phyloP scores from a whole-genome alignment of 2,888 invertebrate genomes.

The Hetaerina titia region DNA sequence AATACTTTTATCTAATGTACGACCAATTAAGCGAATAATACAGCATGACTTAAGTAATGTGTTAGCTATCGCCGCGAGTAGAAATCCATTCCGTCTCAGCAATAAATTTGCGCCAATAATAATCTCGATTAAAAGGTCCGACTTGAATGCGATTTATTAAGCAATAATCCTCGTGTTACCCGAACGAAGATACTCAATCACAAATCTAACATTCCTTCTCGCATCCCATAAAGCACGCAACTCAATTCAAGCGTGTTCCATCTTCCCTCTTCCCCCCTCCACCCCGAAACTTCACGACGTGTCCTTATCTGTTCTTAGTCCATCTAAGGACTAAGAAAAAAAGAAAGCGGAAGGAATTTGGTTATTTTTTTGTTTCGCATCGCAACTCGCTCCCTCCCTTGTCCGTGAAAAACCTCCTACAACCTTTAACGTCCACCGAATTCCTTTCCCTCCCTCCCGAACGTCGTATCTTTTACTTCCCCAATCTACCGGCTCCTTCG shows the following conservation, averaged over 20 bases:
- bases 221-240: slow-evolving; percentile 58
- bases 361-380: slow-evolving; percentile 37
- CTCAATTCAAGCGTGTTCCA: slow-evolving; percentile 60
- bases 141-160: slow-evolving; percentile 17
- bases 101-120: neutral
- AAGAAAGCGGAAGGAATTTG: neutral
- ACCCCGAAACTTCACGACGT: neutral
- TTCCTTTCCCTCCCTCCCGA: slow-evolving; percentile 48
- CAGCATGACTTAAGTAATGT: neutral
- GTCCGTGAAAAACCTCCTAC: neutral
- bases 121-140: neutral
- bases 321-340: slow-evolving; percentile 7
- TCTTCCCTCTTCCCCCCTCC: neutral
- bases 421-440: neutral
- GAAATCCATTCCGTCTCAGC: neutral
- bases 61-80: neutral
- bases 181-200: neutral
- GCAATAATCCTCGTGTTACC: neutral
- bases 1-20: no score
- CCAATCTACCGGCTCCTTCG: slow-evolving; percentile 13
- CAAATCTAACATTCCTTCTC: neutral
- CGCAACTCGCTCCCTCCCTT: slow-evolving; percentile 39
- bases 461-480: slow-evolving; percentile 47
- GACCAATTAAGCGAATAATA: neutral
- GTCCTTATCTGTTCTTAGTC: slow-evolving; percentile 44